Evolutionary conservation across 2,888 invertebrate species (phyloP).

Genomic region (Alcis repandata): DNA sequence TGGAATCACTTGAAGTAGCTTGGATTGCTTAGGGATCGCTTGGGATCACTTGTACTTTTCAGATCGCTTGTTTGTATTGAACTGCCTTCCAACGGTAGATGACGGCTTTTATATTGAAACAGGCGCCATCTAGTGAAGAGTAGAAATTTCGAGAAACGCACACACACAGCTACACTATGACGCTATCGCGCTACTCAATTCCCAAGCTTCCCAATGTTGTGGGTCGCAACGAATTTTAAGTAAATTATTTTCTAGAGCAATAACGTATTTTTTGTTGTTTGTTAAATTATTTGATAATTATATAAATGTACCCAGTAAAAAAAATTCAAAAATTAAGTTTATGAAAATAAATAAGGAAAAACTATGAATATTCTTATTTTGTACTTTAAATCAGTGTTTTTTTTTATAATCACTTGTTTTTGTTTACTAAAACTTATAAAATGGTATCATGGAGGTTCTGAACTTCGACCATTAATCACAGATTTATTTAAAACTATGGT

Average conservation of each 20-base stretch:
- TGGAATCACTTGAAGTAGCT: conserved; percentile 10
- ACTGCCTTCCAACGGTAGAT: background rate
- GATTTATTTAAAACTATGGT: no score
- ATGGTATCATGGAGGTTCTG: no score
- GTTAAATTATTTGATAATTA: background rate
- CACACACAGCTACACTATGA: conserved; percentile 12
- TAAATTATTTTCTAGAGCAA: background rate
- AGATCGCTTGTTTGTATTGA: conserved; percentile 26
- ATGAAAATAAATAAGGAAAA: no score
- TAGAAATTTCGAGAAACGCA: conserved; percentile 30
- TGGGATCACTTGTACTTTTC: background rate
- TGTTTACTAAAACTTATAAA: no score
- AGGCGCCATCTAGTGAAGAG: conserved; percentile 44
- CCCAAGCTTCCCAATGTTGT: conserved; percentile 9
- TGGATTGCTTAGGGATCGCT: background rate
- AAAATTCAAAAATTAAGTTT: no score
- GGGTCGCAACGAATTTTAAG: background rate
- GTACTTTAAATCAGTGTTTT: no score
- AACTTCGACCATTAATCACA: no score
- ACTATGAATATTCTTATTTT: no score
- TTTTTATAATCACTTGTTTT: no score
- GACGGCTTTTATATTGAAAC: conserved; percentile 21
- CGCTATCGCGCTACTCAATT: conserved; percentile 13
- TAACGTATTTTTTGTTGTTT: background rate
- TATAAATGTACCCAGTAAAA: no score